phyloP scores from a whole-genome alignment of 2,113 vertebrate genomes.

The Muscicapa adusta region DNA sequence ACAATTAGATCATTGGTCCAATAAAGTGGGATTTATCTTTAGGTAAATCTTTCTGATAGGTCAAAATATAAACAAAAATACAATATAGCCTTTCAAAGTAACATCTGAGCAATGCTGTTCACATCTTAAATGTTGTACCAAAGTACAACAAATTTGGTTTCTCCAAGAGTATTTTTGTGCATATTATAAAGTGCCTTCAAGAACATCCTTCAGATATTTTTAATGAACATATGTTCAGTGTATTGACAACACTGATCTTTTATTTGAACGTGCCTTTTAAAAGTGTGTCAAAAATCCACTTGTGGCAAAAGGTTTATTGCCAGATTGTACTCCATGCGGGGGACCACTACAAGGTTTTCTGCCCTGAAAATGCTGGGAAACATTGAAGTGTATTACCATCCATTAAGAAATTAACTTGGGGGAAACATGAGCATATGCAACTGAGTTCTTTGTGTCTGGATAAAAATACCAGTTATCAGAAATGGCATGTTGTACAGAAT shows the following conservation, averaged over 20 bases:
- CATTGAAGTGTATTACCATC: neutral
- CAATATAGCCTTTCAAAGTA: neutral
- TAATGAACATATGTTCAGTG: neutral
- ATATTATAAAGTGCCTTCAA: neutral
- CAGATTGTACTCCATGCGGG: neutral
- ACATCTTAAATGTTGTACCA: neutral
- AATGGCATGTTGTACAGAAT: neutral
- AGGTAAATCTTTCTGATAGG: neutral
- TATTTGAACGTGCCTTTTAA: neutral
- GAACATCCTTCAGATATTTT: neutral
- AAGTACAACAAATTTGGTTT: neutral
- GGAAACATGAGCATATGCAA: neutral
- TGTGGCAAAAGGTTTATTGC: neutral
- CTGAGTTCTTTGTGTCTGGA: neutral
- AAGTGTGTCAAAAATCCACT: neutral
- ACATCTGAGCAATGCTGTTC: neutral
- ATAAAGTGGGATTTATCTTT: neutral
- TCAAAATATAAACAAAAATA: neutral
- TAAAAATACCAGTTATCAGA: neutral
- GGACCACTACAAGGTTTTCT: conserved; percentile 8
- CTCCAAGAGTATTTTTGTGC: accelerated
- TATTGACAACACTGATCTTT: neutral
- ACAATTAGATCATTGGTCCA: neutral
- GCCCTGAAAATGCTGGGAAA: neutral
- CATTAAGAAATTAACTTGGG: neutral